Base-by-base conservation (phyloP, 2,888 invertebrate species). In the Apeira syringaria region DNA sequence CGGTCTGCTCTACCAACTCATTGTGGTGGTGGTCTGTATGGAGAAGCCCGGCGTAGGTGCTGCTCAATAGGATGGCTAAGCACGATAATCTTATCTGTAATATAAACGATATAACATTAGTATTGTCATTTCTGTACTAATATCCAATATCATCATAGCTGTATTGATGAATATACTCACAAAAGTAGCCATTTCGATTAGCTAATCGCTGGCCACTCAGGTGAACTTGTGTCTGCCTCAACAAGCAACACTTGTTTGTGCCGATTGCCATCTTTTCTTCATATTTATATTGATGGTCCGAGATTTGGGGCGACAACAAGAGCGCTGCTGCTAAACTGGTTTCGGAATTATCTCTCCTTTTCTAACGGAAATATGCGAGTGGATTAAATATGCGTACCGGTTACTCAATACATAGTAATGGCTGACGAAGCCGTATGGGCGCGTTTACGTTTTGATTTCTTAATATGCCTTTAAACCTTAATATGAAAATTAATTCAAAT, bases 191-290 rank as follows among this genome's bases (percentile, higher is more conserved):
- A 89, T 89, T 51, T 65, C 68, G 69, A 71, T 74, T 85, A 87
- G 88, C 89, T 89, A 89, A 85, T 74, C 87, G 89, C 89, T 82
- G 85, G 86, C 86, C 68, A 81, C 86, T 61, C 57, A 52, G 61
- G 49, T 62, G 53, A 70, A 69, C 69, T 68, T 76, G 84, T 85
- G 68, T 76, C 56, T 71, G 69, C 80, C 64, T 68, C 75, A 66
- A 84, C 82, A 78, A 81, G 75, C 75, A 60, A 56, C 53, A 77
- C 78, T 80, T 78, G 87, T 83, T 79, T 87, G 85, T 82, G 78
- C 62, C 53, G 65, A 59, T 68, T 69, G 61, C 59, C 59, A 61
- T 63, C 61, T 59, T 75, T 65, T 65, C 68, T 73, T 79, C 77
- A 82, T 85, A 84, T 87, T 86, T 89, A 89, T 89, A 87, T 84